A percentile compares a stretch with the other conserved stretches of the same genome.
Evolutionary conservation across 2,888 invertebrate species (phyloP).

Genomic region (Cheilosia vernalis): DNA sequence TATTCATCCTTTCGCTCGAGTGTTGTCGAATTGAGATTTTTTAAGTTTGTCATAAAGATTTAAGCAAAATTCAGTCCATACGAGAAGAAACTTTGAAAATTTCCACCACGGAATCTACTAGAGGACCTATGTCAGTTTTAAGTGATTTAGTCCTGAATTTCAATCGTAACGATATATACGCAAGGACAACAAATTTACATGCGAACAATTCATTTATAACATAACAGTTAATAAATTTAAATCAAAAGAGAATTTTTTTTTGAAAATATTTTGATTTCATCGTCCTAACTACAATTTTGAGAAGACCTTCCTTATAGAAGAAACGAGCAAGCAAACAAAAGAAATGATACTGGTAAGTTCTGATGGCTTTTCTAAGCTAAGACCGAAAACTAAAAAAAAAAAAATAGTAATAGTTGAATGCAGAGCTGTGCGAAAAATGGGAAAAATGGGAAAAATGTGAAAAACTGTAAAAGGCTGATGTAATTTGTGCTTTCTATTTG

Average conservation of each 20-base stretch:
- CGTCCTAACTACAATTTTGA: slow-evolving; percentile 13
- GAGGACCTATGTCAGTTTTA: slow-evolving; percentile 83
- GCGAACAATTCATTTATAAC: slow-evolving; percentile 83
- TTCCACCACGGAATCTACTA: slow-evolving; percentile 81
- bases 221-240: slow-evolving; percentile 79
- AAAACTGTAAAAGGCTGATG: slow-evolving; percentile 78
- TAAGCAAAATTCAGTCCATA: slow-evolving; percentile 81
- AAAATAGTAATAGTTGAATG: too few relatives aligned
- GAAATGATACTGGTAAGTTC: slow-evolving; percentile 70
- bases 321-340: slow-evolving; percentile 32
- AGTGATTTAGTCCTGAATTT: slow-evolving; percentile 81
- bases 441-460: too few relatives aligned
- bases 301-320: slow-evolving; percentile 17
- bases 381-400: too few relatives aligned
- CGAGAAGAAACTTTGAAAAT: slow-evolving; percentile 77
- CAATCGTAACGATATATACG: slow-evolving; percentile 80
- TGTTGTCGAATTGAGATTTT: slow-evolving; percentile 54
- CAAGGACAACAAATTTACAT: slow-evolving; percentile 80
- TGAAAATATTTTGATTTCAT: not conserved
- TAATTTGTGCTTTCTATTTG: slow-evolving; percentile 77
- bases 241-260: not conserved
- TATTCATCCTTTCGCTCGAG: slow-evolving; percentile 54
- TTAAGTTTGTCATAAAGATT: slow-evolving; percentile 59
- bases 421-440: not conserved
- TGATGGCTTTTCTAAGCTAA: not conserved